A percentile compares a stretch with the other conserved stretches of the same genome.
Conservation (phyloP, 2,888 invertebrate species). For the Agrilus cyanescens region DNA sequence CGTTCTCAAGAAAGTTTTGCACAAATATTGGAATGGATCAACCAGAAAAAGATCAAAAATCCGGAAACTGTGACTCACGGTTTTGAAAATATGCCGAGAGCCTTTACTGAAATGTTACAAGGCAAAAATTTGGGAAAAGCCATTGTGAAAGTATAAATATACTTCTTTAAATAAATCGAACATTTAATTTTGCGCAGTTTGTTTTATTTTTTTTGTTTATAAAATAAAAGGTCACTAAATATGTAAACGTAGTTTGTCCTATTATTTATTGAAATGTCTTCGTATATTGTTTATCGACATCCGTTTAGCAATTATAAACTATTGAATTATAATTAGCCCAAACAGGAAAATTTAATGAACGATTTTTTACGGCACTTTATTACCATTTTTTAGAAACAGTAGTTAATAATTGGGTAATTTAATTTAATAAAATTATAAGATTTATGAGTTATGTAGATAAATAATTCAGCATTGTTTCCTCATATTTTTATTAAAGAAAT, state of each 20-base stretch:
- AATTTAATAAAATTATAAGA: neutral
- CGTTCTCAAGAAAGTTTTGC: slow-evolving; percentile 51
- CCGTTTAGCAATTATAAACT: neutral
- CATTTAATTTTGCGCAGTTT: too few species aligned
- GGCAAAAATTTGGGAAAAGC: slow-evolving; percentile 64
- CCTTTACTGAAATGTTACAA: slow-evolving; percentile 49
- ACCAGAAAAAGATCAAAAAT: slow-evolving; percentile 56
- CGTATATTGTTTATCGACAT: slow-evolving; percentile 4
- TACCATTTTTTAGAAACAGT: neutral
- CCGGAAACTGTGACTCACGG: slow-evolving; percentile 58
- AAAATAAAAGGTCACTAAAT: too few species aligned
- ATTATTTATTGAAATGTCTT: slow-evolving; percentile 10
- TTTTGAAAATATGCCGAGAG: slow-evolving; percentile 61
- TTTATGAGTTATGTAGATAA: neutral
- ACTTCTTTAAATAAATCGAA: neutral
- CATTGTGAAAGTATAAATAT: slow-evolving; percentile 41
- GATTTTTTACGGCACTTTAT: neutral
- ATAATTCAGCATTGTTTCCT: neutral
- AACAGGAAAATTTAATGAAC: neutral
- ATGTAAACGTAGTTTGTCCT: neutral
- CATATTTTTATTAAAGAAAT: neutral
- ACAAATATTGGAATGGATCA: slow-evolving; percentile 50
- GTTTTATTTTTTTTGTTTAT: too few species aligned
- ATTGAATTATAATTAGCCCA: neutral
- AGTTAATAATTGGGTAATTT: neutral